Evolutionary conservation across 2,797 vertebrate genomes (phyloP), one percentile per base, ranked within the genome.

Genomic region (Gadopsis bispinosus): DNA sequence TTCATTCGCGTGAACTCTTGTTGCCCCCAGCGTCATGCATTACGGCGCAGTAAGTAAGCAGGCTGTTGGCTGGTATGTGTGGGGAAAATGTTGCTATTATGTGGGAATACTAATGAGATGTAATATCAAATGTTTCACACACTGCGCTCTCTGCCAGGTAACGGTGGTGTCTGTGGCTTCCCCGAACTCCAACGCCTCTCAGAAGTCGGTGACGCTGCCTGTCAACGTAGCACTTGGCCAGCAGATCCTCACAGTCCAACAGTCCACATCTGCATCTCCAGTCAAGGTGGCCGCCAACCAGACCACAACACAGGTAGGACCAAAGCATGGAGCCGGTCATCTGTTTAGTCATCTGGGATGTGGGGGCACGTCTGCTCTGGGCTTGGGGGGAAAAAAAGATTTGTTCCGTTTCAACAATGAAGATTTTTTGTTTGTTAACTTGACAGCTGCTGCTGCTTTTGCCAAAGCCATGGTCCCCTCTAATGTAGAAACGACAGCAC

Each of bases 131-230:
- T 35, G 26, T 65, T 41, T 60, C 4, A 70, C 9, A 0, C 2
- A 14, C n/a, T 43, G 16, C 6, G 3, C 47, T 43, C 17, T 64
- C 43, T 20, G 0, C 17, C 85, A 97, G 96, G 93, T 97, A 74
- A 97, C 96, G 0, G 96, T 98, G 87, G 96, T 98, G 20, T 97
- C 97, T 1, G 95, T 98, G 89, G 96, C 96, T 10, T 96, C 96
- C 9, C 96, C 96, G 69, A 94, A 95, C 79, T 94, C 96, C 67
- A 96, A n/a, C 87, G 94, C 96, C 56, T 94, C 96, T 29, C 97
- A 97, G 94, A 98, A 97, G 89, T 94, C 97, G 0, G 91, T 97
- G 84, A 72, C 96, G 1, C 90, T 98, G 79, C 97, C 97, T 0
- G 92, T 97, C 80, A 97, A 95, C 64, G 92, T 98, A 87, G 95